A percentile compares a stretch with the other conserved stretches of the same genome.
Evolutionary conservation across 2,797 vertebrate species (phyloP).

Genomic region (Neosilurus hyrtlii): DNA sequence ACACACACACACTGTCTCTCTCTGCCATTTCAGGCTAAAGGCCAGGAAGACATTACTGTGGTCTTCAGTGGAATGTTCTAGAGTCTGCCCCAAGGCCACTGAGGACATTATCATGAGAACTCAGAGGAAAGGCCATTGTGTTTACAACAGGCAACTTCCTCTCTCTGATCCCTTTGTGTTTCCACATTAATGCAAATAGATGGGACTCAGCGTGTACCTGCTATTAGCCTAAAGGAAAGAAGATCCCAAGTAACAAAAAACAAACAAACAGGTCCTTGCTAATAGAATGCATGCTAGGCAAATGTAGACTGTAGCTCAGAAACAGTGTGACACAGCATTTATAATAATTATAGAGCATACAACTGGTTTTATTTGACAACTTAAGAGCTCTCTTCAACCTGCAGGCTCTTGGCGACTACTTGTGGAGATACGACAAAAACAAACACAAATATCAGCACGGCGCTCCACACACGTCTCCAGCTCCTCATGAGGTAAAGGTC

Average conservation of each 20-base stretch:
- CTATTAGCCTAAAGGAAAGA: conserved; percentile 37
- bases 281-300: too few relatives aligned
- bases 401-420: conserved; percentile 35
- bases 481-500: conserved; percentile 50
- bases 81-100: conserved; percentile 54
- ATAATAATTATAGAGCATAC: conserved; percentile 10
- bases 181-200: conserved; percentile 55
- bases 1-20: conserved; percentile 41
- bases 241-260: conserved; percentile 36
- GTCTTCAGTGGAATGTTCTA: conserved; percentile 55
- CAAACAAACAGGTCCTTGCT: not conserved
- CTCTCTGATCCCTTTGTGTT: conserved; percentile 55
- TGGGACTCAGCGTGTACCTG: conserved; percentile 26
- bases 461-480: conserved; percentile 35
- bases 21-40: conserved; percentile 55
- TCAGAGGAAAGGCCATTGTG: conserved; percentile 57
- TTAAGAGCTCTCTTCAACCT: conserved; percentile 36
- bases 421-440: conserved; percentile 48
- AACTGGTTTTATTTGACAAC: conserved; percentile 36
- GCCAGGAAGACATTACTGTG: conserved; percentile 46
- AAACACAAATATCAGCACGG: conserved; percentile 49
- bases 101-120: conserved; percentile 57
- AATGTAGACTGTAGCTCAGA: not conserved
- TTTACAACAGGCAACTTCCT: conserved; percentile 59
- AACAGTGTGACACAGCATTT: not conserved